Evolutionary conservation across 2,113 vertebrate species (phyloP).

Genomic region (Rhodinocichla rosea): DNA sequence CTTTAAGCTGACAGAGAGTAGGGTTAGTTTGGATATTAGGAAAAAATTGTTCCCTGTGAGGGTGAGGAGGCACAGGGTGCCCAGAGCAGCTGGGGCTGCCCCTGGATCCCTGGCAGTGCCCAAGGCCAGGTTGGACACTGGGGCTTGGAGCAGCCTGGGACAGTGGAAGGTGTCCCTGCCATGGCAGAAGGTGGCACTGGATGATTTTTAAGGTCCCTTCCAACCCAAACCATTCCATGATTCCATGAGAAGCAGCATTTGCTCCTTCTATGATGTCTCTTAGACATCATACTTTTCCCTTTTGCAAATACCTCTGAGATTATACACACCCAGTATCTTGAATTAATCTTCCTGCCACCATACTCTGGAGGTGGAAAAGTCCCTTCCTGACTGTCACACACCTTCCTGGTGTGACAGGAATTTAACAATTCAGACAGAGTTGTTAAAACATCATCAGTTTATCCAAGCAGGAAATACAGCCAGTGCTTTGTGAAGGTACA

Average conservation of each 20-base stretch:
- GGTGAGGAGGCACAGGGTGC: rapidly evolving
- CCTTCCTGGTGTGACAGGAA: background rate
- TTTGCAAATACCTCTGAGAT: background rate
- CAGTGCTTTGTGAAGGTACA: background rate
- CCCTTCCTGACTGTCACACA: background rate
- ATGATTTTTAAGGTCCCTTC: background rate
- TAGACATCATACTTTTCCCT: background rate
- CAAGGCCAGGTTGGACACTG: background rate
- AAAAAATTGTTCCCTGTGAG: rapidly evolving
- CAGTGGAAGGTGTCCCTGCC: background rate
- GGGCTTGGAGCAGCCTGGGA: background rate
- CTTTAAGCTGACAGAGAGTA: background rate
- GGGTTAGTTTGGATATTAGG: no score
- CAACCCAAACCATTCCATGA: background rate
- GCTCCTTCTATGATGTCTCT: background rate
- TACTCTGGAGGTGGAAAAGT: background rate
- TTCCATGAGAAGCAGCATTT: background rate
- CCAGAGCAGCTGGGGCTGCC: background rate
- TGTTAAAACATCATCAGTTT: background rate
- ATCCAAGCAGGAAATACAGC: background rate
- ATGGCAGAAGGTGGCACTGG: rapidly evolving
- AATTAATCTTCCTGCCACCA: background rate
- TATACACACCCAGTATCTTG: no score
- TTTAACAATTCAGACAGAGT: background rate
- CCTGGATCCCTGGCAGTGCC: background rate